A percentile compares a stretch with the other conserved stretches of the same genome.
Evolutionary conservation across 2,113 vertebrate genomes (phyloP).

Genomic region (Siniperca knerii): DNA sequence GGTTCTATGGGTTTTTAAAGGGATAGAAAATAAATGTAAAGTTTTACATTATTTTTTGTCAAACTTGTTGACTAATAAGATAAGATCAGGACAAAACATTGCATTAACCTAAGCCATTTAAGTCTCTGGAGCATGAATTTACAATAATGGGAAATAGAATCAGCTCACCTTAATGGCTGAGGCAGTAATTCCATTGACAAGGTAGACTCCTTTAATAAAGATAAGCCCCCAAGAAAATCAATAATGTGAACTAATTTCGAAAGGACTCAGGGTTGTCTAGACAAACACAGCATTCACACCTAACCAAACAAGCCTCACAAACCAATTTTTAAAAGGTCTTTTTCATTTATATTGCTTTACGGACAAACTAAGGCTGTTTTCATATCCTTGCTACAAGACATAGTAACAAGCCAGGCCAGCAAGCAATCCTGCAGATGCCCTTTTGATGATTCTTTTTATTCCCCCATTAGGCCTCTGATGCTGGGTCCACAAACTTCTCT

Average conservation of each 20-base stretch:
- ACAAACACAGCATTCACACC: slow-evolving; percentile 48
- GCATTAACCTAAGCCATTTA: slow-evolving; percentile 40
- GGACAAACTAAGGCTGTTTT: slow-evolving; percentile 38
- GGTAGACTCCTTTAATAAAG: slow-evolving; percentile 72
- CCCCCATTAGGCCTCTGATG: slow-evolving; percentile 64
- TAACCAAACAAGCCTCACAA: slow-evolving; percentile 44
- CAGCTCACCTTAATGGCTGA: slow-evolving; percentile 60
- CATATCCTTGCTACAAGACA: slow-evolving; percentile 30
- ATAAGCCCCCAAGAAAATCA: slow-evolving; percentile 72
- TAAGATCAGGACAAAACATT: slow-evolving; percentile 20
- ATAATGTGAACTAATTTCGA: slow-evolving; percentile 72
- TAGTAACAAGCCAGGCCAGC: slow-evolving; percentile 34
- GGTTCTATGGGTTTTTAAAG: not conserved
- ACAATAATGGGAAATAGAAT: slow-evolving; percentile 72
- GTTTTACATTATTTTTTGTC: slow-evolving; percentile 20
- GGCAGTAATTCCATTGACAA: slow-evolving; percentile 70
- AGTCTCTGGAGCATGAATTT: slow-evolving; percentile 51
- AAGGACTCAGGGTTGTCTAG: slow-evolving; percentile 50
- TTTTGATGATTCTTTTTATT: slow-evolving; percentile 59
- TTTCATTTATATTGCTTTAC: slow-evolving; percentile 34
- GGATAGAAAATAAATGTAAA: not conserved
- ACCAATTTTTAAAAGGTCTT: slow-evolving; percentile 19
- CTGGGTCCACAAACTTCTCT: slow-evolving; percentile 78
- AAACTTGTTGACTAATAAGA: slow-evolving; percentile 30
- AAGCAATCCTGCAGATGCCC: slow-evolving; percentile 46